phyloP scores from a whole-genome alignment of 2,888 invertebrate genomes.

The Torymus texanus region DNA sequence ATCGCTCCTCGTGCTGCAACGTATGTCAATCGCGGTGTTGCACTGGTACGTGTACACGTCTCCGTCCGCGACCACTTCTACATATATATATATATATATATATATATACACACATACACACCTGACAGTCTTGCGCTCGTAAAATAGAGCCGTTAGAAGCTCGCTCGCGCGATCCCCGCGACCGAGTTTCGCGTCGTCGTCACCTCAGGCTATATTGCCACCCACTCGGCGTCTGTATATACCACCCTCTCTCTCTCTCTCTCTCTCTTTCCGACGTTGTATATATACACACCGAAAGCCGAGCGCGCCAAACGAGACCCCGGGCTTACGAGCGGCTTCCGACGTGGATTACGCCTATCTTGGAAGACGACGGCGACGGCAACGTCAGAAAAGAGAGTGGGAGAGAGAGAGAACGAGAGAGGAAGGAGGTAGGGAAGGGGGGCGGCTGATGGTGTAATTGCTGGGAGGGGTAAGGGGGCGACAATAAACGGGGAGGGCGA shows the following conservation, averaged over 20 bases:
- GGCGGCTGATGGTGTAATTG: conserved; percentile 25
- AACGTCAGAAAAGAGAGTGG: background rate
- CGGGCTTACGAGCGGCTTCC: conserved; percentile 50
- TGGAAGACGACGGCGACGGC: conserved; percentile 6
- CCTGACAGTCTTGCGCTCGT: conserved; percentile 17
- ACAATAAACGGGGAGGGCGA: conserved; percentile 10
- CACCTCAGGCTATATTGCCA: conserved; percentile 9
- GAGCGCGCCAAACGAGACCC: conserved; percentile 31
- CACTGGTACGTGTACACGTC: no score
- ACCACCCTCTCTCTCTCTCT: no score
- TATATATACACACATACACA: no score
- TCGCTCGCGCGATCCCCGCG: no score
- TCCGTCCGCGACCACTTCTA: no score
- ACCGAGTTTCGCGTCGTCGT: background rate
- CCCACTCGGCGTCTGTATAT: no score
- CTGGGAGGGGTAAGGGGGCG: background rate
- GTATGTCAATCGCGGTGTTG: background rate
- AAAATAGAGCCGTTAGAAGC: conserved; percentile 7
- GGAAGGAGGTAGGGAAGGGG: no score
- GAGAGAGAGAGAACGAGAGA: background rate
- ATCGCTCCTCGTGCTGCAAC: background rate
- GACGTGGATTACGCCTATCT: conserved; percentile 53
- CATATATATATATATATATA: no score
- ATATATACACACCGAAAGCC: background rate
- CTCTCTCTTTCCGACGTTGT: background rate